A percentile compares a stretch with the other conserved stretches of the same genome.
Conservation (phyloP, 2,888 invertebrate species). For the Lapara coniferarum region DNA sequence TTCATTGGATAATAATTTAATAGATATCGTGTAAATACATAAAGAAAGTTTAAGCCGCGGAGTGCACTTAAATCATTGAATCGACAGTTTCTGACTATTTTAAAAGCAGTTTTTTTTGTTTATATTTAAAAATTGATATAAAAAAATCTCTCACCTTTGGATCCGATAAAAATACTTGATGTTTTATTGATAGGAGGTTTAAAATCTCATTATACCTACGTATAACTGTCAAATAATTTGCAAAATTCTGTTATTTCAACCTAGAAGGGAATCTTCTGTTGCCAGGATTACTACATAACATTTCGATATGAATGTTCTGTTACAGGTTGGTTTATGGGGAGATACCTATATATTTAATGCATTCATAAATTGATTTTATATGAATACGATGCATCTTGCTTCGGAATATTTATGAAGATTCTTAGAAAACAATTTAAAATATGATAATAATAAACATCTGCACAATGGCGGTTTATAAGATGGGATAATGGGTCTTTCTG, state of each 20-base stretch:
- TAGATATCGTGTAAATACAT: neutral
- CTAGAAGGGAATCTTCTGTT: neutral
- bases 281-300: neutral
- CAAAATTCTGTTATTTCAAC: neutral
- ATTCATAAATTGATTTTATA: neutral
- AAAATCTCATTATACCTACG: neutral
- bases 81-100: neutral
- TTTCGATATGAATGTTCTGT: neutral
- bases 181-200: neutral
- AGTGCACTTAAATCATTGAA: slow-evolving; percentile 22
- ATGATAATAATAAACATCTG: neutral
- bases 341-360: neutral
- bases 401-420: neutral
- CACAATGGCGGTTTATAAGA: neutral
- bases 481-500: too few species aligned
- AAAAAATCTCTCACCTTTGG: neutral
- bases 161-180: neutral
- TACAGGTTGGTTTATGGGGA: neutral
- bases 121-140: slow-evolving; percentile 10
- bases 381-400: neutral
- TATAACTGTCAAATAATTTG: neutral
- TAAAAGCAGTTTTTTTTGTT: slow-evolving; percentile 19
- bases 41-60: neutral
- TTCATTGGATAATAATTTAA: neutral
- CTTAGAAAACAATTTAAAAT: too few species aligned